phyloP scores from a whole-genome alignment of 2,113 vertebrate genomes.

The Alethe diademata region DNA sequence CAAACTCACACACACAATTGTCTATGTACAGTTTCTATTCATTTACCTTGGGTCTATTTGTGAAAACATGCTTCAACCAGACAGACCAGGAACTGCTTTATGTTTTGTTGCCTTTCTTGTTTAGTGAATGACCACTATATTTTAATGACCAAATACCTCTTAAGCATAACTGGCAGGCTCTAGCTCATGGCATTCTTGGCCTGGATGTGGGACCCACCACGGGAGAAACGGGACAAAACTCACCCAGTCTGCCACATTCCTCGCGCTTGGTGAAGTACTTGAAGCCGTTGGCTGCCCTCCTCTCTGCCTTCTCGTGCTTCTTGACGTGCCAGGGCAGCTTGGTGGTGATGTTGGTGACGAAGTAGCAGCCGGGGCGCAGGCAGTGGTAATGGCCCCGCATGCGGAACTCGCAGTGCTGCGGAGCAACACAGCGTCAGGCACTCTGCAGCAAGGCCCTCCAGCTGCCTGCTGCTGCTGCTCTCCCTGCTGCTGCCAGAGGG shows the following conservation, averaged over 20 bases:
- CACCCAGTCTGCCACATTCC: conserved; percentile 93
- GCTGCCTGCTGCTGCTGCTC: not conserved
- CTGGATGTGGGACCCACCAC: not conserved
- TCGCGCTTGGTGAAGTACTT: conserved; percentile 98
- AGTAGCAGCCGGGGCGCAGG: conserved; percentile 91
- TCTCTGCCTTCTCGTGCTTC: conserved; percentile 97
- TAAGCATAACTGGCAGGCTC: not conserved
- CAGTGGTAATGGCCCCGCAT: conserved; percentile 99
- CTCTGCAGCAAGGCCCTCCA: not conserved
- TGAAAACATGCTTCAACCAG: not conserved
- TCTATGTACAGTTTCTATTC: not conserved
- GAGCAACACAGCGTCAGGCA: not conserved
- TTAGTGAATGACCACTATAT: not conserved
- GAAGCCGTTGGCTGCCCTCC: conserved; percentile 95
- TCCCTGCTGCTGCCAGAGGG: not conserved
- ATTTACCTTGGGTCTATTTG: not conserved
- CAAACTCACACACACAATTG: not conserved
- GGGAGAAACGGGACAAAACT: not conserved
- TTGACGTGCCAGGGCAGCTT: conserved; percentile 98
- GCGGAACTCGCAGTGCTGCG: conserved; percentile 96
- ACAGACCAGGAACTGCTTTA: not conserved
- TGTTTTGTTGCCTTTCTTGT: not conserved
- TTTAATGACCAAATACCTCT: not conserved
- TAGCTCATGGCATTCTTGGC: not conserved
- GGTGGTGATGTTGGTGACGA: conserved; percentile 99